phyloP scores from a whole-genome alignment of 2,888 invertebrate species.

The Hydraecia micacea region DNA sequence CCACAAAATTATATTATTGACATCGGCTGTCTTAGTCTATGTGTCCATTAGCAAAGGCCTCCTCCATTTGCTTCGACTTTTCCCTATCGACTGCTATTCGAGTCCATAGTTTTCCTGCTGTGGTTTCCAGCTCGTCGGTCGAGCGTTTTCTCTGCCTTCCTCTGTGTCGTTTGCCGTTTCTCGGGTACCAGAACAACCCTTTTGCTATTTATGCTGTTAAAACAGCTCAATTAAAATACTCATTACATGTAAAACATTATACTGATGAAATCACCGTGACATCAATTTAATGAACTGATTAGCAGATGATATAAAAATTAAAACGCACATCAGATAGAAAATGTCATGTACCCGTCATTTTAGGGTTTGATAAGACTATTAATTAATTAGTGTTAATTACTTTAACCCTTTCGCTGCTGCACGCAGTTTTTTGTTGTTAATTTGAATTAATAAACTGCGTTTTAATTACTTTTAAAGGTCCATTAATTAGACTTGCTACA shows the following conservation, averaged over 20 bases:
- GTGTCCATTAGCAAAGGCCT: neutral
- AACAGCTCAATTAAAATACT: slow-evolving; percentile 31
- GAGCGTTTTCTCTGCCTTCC: neutral
- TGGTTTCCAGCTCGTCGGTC: neutral
- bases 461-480: slow-evolving; percentile 10
- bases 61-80: neutral
- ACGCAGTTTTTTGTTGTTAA: slow-evolving; percentile 52
- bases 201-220: neutral
- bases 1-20: neutral
- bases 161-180: neutral
- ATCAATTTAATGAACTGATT: slow-evolving; percentile 49
- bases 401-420: slow-evolving; percentile 79
- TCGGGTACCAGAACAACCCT: neutral
- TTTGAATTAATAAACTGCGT: slow-evolving; percentile 4
- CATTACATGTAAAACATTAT: slow-evolving; percentile 51
- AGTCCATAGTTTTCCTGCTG: neutral
- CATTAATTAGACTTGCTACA: neutral
- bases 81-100: neutral
- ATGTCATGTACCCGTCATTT: slow-evolving; percentile 83
- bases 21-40: neutral
- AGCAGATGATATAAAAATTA: slow-evolving; percentile 69
- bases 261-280: slow-evolving; percentile 53
- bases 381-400: slow-evolving; percentile 84
- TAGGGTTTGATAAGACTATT: slow-evolving; percentile 76
- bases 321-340: slow-evolving; percentile 80